Evolutionary conservation across 2,797 vertebrate species (phyloP).

Genomic region (Natrix natrix): DNA sequence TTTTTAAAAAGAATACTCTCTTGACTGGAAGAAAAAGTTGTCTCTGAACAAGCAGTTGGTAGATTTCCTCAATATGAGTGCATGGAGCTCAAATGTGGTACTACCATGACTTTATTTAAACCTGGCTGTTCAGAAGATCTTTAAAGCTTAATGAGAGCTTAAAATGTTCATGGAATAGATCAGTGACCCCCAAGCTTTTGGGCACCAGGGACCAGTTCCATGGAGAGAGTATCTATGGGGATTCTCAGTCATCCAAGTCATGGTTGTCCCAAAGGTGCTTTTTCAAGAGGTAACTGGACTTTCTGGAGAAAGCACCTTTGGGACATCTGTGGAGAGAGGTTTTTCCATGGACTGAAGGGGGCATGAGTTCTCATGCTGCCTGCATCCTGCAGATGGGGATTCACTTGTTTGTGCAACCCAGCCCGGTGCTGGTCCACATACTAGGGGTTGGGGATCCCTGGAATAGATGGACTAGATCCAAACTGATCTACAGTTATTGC

Average conservation of each 20-base stretch:
- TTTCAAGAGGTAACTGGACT: background rate
- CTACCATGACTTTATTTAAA: background rate
- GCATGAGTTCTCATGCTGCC: background rate
- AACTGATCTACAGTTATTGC: background rate
- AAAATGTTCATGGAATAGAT: background rate
- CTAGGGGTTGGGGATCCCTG: too few species aligned
- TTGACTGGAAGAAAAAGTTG: background rate
- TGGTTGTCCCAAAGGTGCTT: background rate
- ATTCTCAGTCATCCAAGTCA: background rate
- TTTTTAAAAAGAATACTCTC: background rate
- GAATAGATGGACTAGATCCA: background rate
- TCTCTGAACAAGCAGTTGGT: background rate
- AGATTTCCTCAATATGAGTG: background rate
- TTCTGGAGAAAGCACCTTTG: background rate
- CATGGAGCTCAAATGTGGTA: background rate
- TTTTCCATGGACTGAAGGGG: too few species aligned
- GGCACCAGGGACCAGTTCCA: background rate
- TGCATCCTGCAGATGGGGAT: background rate
- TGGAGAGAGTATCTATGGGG: background rate
- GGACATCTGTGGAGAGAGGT: too few species aligned
- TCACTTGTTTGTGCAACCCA: background rate
- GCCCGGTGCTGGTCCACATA: too few species aligned
- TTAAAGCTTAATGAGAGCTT: background rate
- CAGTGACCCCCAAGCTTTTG: background rate
- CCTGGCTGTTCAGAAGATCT: background rate